Conservation (phyloP, 2,888 invertebrate species). For the Acanthosepion lycidas region DNA sequence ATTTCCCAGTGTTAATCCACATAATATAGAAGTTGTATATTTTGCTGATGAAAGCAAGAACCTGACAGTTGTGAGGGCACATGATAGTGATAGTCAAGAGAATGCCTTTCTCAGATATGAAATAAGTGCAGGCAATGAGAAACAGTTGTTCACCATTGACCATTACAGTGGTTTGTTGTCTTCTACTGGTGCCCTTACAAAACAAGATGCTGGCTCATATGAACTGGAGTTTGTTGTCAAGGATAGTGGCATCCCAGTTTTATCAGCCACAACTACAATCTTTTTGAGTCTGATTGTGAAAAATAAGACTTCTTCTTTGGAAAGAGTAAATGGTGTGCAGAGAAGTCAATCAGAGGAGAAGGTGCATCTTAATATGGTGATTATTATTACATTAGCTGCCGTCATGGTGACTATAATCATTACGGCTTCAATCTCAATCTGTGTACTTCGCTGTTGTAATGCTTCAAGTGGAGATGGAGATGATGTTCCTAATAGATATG, state of each 20-base stretch:
- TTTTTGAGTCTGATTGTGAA: conserved; percentile 7
- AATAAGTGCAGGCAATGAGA: conserved; percentile 21
- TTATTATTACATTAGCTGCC: background rate
- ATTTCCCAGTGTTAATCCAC: background rate
- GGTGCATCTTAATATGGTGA: background rate
- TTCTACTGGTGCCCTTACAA: conserved; percentile 33
- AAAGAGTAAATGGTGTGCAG: conserved; percentile 17
- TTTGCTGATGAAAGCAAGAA: conserved; percentile 22
- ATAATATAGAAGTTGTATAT: background rate
- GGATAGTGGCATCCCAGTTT: background rate
- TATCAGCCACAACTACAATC: background rate
- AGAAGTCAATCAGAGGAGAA: background rate
- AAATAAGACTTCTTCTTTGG: conserved; percentile 13
- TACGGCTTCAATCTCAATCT: background rate
- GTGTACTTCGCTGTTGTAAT: conserved; percentile 33
- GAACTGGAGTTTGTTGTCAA: conserved; percentile 11
- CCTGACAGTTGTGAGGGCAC: conserved; percentile 12
- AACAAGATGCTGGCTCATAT: conserved; percentile 22
- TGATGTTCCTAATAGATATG: conserved; percentile 15
- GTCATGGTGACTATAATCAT: background rate
- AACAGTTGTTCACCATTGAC: conserved; percentile 33
- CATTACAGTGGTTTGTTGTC: conserved; percentile 12
- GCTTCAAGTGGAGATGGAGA: background rate
- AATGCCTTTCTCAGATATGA: conserved; percentile 11
- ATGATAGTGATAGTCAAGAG: conserved; percentile 15